Evolutionary conservation across 2,797 vertebrate species (phyloP), one percentile per base, ranked within the genome.

Genomic region (Pagetopsis macropterus): DNA sequence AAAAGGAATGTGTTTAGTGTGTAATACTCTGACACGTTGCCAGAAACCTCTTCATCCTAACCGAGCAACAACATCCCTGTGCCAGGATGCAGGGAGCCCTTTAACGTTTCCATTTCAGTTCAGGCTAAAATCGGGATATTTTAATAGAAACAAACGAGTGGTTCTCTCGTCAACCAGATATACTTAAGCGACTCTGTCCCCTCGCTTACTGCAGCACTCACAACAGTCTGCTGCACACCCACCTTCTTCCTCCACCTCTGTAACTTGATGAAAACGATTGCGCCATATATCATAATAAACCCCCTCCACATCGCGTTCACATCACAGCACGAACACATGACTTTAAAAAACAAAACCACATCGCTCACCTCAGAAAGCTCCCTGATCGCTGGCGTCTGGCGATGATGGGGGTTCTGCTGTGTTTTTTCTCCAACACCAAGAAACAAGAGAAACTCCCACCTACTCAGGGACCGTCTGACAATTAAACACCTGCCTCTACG

Each of bases 371-470:
- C 51, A 56, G 55, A 72, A 66, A 66, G 82, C 76, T 72, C 87
- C 84, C 87, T 63, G 87, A 21, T 88, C 81, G 84, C 78, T 78
- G 90, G 68, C 66, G 91, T 90, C 84, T 70, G 76, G 37, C 61
- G 79, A 66, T 81, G 86, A 81, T 83, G 79, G 52, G 50, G 82
- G 78, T 81, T 87, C 78, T 90, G 88, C 81, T 82, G 2, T 27
- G 27, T 72, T 64, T 88, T 51, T 17, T 19, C 85, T 90, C 82
- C 91, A 92, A 90, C 89, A 90, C 90, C 83, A 90, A 90, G 80
- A 88, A 93, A 89, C 88, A 86, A 88, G 88, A 94, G 93, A 90
- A 94, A 92, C 94, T 93, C 94, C 94, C 94, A 90, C 90, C 87
- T 76, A 76, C 68, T 77, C 66, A 93, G 93, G 93, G 91, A 76